These are phyloP conservation scores for Lasioglossum albipes DNA, from an alignment of 1,140 invertebrate genomes.

Conservation along the genomic window DNA sequence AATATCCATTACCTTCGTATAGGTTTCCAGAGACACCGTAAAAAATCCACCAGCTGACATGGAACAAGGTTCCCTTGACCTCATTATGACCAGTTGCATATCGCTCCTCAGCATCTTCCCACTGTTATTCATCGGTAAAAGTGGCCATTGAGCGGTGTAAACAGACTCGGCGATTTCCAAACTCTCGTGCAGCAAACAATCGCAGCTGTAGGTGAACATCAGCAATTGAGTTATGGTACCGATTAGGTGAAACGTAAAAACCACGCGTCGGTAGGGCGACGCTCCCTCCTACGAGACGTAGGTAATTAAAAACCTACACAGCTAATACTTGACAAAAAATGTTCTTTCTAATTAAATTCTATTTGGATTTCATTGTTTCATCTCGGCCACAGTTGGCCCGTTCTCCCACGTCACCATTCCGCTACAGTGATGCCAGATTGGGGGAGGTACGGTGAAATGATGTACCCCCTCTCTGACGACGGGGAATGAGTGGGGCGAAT, in stretches of 20 bases:
- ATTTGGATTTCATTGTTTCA: too few relatives aligned
- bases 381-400: too few relatives aligned
- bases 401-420: too few relatives aligned
- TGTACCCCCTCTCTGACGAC: too few relatives aligned
- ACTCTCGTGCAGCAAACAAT: conserved; percentile 38
- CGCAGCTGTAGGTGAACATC: conserved; percentile 52
- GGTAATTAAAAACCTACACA: too few relatives aligned
- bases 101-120: conserved; percentile 36
- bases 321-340: too few relatives aligned
- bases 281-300: background rate
- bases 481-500: too few relatives aligned
- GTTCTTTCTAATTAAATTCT: too few relatives aligned
- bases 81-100: conserved; percentile 40
- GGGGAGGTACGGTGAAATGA: too few relatives aligned
- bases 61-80: conserved; percentile 44
- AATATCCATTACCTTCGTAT: conserved; percentile 30
- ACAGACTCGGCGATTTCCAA: background rate
- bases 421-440: too few relatives aligned
- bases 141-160: conserved; percentile 12
- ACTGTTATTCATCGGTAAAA: background rate
- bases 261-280: background rate
- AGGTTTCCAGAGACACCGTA: conserved; percentile 54
- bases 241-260: conserved; percentile 19
- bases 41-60: conserved; percentile 60
- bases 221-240: conserved; percentile 29